Base-by-base conservation (phyloP, 2,888 invertebrate genomes). In the Pheosia tremula region DNA sequence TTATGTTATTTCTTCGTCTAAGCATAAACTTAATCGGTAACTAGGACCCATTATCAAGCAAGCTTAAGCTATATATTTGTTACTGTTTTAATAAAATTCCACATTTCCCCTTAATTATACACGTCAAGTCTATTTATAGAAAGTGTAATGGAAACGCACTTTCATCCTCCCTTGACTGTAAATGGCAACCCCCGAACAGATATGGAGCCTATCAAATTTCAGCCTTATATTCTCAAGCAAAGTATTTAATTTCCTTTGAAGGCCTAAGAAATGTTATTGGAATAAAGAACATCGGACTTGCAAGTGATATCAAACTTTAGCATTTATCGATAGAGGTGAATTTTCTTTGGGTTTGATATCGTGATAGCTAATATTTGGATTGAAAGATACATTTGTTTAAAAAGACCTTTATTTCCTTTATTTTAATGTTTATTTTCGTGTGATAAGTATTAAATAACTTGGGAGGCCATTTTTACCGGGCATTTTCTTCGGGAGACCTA, bases 131-230 rank as follows among this genome's bases (percentile, higher is more conserved):
- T 80, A 80, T 80, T 75, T 75, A 70, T 77, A 79, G 64, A 72
- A 57, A 5, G 39, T 55, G 59, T 74, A 84, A 81, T 90, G 90
- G 85, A 89, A 84, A 89, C 86, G 60, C 59, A 63, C 76, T 57
- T 9, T 74, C 81, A 78, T 84, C 84, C 84, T 72, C 67, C 74
- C 72, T 72, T 77, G 80, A 66, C 86, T 83, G 82, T 75, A 87
- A 90, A 86, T 83, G 77, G 72, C 70, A 69, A 73, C 81, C 81
- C 85, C 87, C 85, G 81, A 81, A 82, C 77, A 81, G 77, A 82
- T 75, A 74, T 65, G 82, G 80, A 50, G 50, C 36, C 76, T 75
- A 50, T n/a, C 63, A 3, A 86, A 81, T 73, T 63, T 50, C 61
- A 39, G 81, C 82, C 69, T 69, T 86, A 79, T 3, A 0, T 0